Base-by-base conservation (phyloP, 2,113 vertebrate genomes). In the Scomber scombrus region DNA sequence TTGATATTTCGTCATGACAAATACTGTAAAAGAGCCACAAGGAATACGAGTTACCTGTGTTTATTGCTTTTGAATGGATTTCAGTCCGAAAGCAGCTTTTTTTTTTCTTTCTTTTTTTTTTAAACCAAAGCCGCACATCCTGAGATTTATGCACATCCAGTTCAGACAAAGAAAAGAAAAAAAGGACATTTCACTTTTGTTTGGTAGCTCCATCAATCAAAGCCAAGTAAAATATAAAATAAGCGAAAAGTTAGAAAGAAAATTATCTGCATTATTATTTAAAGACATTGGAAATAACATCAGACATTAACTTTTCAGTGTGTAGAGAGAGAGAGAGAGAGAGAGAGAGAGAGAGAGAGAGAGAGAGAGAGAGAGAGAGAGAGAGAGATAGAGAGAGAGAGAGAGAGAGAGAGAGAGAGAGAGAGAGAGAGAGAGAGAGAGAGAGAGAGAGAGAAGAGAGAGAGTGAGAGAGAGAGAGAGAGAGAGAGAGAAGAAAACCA, bases 1-100 rank as follows among this genome's bases (percentile, higher is more conserved):
- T 75, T 84, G 82, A 89, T 87, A 91, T 92, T 88, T 91, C 78
- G 87, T 86, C 70, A 67, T 91, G 89, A 91, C 86, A 91, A 89
- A 90, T 87, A 87, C 78, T 75, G 80, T 88, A 87, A 88, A 88
- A 90, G 56, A 90, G 71, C 65, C 89, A 87, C 73, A 77, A 90
- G 80, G 90, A 93, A 80, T 82, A 87, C 55, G 74, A 89, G 86
- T 91, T 92, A 90, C 78, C 81, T 87, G 58, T 71, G 63, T 85
- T 87, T 87, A 82, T 84, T 76, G 79, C 82, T 74, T 82, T 86
- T 70, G 49, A 83, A 68, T 51, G 64, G 65, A 76, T 71, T 84
- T 87, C 68, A 82, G 71, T 75, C 56, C 71, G 49, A 88, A 29
- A 23, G 50, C 62, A 50, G 58, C 45, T 58, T 67, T 21, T 77